These are phyloP conservation scores for Micromys minutus DNA, from an alignment of 2,113 vertebrate species.

Conservation along the genomic window DNA sequence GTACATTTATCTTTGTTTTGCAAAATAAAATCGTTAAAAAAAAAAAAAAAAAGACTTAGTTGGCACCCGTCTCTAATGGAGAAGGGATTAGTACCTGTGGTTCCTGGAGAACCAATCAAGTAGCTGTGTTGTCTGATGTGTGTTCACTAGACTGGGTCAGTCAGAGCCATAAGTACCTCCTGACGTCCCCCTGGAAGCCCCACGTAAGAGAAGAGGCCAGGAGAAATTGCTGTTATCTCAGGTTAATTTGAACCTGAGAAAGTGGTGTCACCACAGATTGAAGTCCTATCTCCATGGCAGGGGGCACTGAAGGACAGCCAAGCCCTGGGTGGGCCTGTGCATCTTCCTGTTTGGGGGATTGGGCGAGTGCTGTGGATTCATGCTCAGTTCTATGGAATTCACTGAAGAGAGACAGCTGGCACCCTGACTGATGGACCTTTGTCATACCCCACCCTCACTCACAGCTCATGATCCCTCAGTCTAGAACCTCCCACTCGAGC, in stretches of 20 bases:
- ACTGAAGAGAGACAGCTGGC: background rate
- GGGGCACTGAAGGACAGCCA: background rate
- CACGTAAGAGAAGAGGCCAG: background rate
- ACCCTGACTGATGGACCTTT: background rate
- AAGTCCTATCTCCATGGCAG: background rate
- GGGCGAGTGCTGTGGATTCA: background rate
- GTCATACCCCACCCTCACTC: no score
- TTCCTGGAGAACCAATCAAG: background rate
- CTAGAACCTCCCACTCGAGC: background rate
- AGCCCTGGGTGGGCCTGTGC: background rate
- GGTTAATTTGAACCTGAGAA: background rate
- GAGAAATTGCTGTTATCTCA: background rate
- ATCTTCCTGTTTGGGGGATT: background rate
- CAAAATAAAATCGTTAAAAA: no score
- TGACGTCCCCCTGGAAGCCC: background rate
- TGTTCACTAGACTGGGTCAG: background rate
- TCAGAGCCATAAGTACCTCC: background rate
- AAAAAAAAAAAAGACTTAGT: background rate
- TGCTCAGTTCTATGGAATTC: background rate
- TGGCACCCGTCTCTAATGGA: background rate
- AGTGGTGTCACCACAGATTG: background rate
- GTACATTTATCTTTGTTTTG: no score
- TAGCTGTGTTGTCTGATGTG: background rate
- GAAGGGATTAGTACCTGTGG: background rate
- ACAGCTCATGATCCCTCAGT: background rate